These are phyloP conservation scores for Dendropsophus ebraccatus DNA, from an alignment of 2,113 vertebrate species.

Conservation along the genomic window DNA sequence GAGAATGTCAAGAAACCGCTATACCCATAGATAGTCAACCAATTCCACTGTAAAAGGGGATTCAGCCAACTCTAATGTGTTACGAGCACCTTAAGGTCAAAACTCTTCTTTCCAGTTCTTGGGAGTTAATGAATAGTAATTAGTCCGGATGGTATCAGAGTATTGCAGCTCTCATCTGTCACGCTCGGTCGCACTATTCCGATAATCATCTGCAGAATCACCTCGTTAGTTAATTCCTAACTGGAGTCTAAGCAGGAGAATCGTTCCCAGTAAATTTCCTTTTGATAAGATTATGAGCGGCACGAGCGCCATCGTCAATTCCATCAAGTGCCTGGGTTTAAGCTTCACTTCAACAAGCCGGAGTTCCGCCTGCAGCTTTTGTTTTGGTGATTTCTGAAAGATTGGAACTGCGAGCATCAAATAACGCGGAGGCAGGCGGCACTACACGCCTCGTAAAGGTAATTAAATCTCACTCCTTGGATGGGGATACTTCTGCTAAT, in stretches of 20 bases:
- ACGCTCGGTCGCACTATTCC: neutral
- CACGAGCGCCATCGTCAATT: neutral
- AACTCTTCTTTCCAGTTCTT: neutral
- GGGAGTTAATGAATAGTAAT: neutral
- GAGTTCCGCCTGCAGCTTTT: conserved; percentile 10
- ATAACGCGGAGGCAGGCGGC: neutral
- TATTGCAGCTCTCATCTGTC: neutral
- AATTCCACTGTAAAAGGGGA: too few relatives aligned
- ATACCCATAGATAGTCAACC: too few relatives aligned
- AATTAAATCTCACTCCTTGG: conserved; percentile 21
- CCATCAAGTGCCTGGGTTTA: neutral
- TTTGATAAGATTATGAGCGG: conserved; percentile 34
- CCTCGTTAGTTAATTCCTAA: conserved; percentile 26
- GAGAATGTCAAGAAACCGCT: too few relatives aligned
- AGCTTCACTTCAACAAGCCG: conserved; percentile 16
- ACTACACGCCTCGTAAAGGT: neutral
- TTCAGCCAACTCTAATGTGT: too few relatives aligned
- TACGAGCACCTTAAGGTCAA: too few relatives aligned
- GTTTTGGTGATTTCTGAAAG: conserved; percentile 16
- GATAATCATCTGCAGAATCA: conserved; percentile 39
- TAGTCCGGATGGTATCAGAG: neutral
- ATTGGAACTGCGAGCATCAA: conserved; percentile 14
- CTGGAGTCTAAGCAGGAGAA: conserved; percentile 18
- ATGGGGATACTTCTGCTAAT: neutral
- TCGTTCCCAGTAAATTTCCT: conserved; percentile 6